Conservation (phyloP, 2,888 invertebrate species). For the Dasysyrphus albostriatus region DNA sequence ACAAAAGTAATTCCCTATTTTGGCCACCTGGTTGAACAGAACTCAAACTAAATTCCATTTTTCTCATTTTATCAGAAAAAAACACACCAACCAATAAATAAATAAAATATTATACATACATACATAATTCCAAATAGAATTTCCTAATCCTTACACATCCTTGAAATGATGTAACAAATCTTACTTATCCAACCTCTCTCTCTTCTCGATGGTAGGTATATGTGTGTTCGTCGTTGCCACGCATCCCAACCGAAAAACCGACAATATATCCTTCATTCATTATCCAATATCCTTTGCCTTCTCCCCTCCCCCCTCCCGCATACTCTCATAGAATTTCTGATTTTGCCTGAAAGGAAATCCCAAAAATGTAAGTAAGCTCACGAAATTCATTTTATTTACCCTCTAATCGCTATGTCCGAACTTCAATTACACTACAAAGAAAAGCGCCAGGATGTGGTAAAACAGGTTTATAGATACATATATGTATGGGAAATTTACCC, state of each 20-base stretch:
- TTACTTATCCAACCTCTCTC: constrained; percentile 2
- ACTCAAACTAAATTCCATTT: constrained; percentile 6
- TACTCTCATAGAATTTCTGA: neutral
- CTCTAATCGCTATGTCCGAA: constrained; percentile 72
- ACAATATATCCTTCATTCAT: constrained; percentile 57
- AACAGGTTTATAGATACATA: constrained; percentile 1
- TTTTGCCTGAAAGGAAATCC: constrained; percentile 40
- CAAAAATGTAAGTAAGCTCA: constrained; percentile 70
- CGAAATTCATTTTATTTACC: constrained; percentile 75
- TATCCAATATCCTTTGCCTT: constrained; percentile 56
- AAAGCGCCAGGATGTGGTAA: constrained; percentile 20
- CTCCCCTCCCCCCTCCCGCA: too few species aligned
- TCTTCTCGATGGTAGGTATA: neutral
- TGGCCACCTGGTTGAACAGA: constrained; percentile 7
- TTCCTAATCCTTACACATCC: constrained; percentile 55
- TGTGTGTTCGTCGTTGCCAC: neutral
- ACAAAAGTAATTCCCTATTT: constrained; percentile 1
- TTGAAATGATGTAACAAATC: constrained; percentile 49
- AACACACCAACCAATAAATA: constrained; percentile 29
- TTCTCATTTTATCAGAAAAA: constrained; percentile 12
- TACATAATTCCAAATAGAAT: constrained; percentile 51
- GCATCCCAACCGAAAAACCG: constrained; percentile 7
- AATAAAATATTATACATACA: constrained; percentile 37
- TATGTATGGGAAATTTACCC: constrained; percentile 2
- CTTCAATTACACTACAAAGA: constrained; percentile 69